Evolutionary conservation across 1,140 invertebrate genomes (phyloP), one percentile per base, ranked within the genome.

Genomic region (Bombus sibiricus): DNA sequence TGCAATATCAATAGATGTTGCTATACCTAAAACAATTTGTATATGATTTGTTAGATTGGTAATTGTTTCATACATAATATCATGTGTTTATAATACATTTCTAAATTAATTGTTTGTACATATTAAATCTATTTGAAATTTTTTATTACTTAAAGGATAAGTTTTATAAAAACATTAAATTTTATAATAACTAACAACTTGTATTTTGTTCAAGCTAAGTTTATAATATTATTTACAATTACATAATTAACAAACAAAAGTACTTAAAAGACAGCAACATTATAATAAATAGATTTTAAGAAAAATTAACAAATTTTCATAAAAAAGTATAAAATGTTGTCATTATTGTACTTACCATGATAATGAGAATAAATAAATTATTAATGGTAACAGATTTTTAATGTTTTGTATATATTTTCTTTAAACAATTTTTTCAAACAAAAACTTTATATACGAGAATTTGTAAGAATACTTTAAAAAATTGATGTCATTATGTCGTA

Each of bases 311-410:
- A 80, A 72, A 80, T 85, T 80, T 85, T 80, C 83, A 80, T 64
- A 64, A 69, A 64, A 18, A 73, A 47, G 64, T 71, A 64, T 80
- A 15, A 84, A 83, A 83, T 83, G 74, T 80, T 79, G 43, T 79
- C 47, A 84, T 71, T 72, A 85, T 62, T 80, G 74, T 85, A 85
- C 32, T 72, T 80, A 66, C n/a, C 37, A 85, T 71, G 57, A 71
- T 71, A 53, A 79, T 85, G 28, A 43, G 64, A 85, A 80, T 85
- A 85, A 85, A 85, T 80, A 62, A 85, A 85, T 73, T 57, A 62
- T 72, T 25, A 79, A 71, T 71, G 37, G 34, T 41, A 41, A 22
- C 3, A 47, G 10, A 41, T 83, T 39, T 4, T 39, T 66, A 68
- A 39, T 66, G 39, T 9, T 28, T 53, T 68, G 8, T 71, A 34